Evolutionary conservation across 2,888 invertebrate species (phyloP), one percentile per base, ranked within the genome.

Genomic region (Clunio marinus): DNA sequence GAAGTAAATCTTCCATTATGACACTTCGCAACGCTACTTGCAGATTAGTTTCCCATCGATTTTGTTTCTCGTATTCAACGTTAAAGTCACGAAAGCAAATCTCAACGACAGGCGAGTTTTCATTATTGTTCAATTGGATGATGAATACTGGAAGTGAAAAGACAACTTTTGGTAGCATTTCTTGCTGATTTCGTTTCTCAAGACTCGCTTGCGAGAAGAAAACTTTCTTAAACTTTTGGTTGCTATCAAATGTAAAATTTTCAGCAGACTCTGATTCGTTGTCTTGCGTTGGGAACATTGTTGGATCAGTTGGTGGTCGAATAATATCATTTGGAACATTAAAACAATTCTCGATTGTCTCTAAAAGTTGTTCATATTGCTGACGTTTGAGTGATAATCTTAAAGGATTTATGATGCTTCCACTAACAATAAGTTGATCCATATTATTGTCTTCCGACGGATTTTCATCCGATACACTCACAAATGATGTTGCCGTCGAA

Each of bases 321-420:
- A 73, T 70, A 4, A 74, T 57, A 69, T 74, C 74, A 5, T 66
- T 63, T 15, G 74, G 74, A 8, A 75, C 73, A 69, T 74, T 74
- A 63, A 76, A 73, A 15, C 77, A 74, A 70, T 78, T 78, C 60
- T 74, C 74, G 69, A 83, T 74, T 25, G 91, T 89, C 73, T 91
- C 91, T 70, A 94, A 79, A 55, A 96, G 80, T 78, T 96, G 96
- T 76, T 93, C 91, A 77, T 95, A 96, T 76, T 96, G 95, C 67
- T 86, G 85, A 62, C 93, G 87, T 0, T 91, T 88, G 59, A 96
- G 80, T 0, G 92, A 91, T 35, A 96, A 86, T 78, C 93, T 91
- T 66, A 96, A 79, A 0, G 90, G 88, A 63, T 89, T 91, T 41
- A 93, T 88, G 15, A 96, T 88, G 71, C 84, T 84, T 25, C 95